Evolutionary conservation across 37 sponge, comb jelly and placozoan species (phyloP).

Genomic region (Tethya wilhelma): DNA sequence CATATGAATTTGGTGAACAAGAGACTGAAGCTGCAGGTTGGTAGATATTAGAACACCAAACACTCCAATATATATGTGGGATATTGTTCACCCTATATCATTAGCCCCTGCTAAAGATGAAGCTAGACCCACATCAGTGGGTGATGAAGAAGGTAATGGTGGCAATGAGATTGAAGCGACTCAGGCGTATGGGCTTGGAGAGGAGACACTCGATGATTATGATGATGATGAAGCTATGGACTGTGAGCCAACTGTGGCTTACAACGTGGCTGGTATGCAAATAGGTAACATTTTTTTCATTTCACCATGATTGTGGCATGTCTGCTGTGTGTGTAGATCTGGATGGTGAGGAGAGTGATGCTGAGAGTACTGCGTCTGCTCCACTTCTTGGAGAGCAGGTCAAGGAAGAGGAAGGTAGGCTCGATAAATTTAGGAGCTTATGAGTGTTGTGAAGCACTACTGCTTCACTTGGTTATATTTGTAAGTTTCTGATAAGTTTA

Average conservation of each 20-base stretch:
- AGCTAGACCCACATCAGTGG: too few species aligned
- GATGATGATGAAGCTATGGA: background rate
- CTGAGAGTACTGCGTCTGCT: background rate
- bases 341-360: slow-evolving; percentile 6
- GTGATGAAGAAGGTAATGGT: background rate
- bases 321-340: background rate
- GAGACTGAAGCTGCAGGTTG: background rate
- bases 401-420: too few species aligned
- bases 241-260: slow-evolving; percentile 34
- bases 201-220: slow-evolving; percentile 6
- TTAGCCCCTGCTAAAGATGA: too few species aligned
- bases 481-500: too few species aligned
- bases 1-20: background rate
- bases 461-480: too few species aligned
- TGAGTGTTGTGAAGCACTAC: too few species aligned
- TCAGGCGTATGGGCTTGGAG: background rate
- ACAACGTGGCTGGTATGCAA: slow-evolving; percentile 11
- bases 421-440: too few species aligned
- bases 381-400: slow-evolving; percentile 13
- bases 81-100: too few species aligned
- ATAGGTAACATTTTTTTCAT: too few species aligned
- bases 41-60: background rate
- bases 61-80: too few species aligned
- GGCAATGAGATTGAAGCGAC: slow-evolving; percentile 16
- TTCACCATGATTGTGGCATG: too few species aligned